These are phyloP conservation scores for Carcina quercana DNA, from an alignment of 2,888 invertebrate genomes.

Conservation along the genomic window DNA sequence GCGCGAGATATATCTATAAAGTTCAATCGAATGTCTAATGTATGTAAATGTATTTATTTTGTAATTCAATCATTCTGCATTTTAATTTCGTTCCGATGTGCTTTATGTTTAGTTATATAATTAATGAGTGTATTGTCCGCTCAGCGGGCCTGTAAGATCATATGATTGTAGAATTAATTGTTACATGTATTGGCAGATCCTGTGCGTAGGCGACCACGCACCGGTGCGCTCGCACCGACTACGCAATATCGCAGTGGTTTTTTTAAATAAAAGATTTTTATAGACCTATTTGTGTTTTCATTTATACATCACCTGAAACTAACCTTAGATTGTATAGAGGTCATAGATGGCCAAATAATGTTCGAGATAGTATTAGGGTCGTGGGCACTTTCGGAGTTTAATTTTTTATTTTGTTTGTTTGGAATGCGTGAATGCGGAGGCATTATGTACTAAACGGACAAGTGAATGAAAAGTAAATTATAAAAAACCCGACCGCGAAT, in stretches of 20 bases:
- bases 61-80: conserved; percentile 49
- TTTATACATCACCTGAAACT: background rate
- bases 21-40: conserved; percentile 32
- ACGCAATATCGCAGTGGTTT: conserved; percentile 66
- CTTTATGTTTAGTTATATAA: conserved; percentile 57
- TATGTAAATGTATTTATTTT: conserved; percentile 62
- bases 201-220: conserved; percentile 31
- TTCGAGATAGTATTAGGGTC: too few relatives aligned
- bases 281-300: conserved; percentile 36
- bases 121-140: conserved; percentile 40
- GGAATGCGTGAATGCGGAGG: too few relatives aligned
- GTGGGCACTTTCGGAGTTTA: too few relatives aligned
- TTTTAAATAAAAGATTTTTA: conserved; percentile 69
- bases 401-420: too few relatives aligned
- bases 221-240: conserved; percentile 32
- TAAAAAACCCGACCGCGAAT: too few relatives aligned
- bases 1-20: conserved; percentile 16
- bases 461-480: too few relatives aligned
- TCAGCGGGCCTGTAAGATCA: conserved; percentile 38
- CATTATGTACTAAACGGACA: too few relatives aligned
- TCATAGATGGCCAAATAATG: too few relatives aligned
- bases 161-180: conserved; percentile 46
- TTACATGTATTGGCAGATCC: conserved; percentile 50
- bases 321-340: background rate
- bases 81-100: conserved; percentile 50